These are phyloP conservation scores for Acholoe squamosa DNA, from an alignment of 2,888 invertebrate genomes.

Conservation along the genomic window DNA sequence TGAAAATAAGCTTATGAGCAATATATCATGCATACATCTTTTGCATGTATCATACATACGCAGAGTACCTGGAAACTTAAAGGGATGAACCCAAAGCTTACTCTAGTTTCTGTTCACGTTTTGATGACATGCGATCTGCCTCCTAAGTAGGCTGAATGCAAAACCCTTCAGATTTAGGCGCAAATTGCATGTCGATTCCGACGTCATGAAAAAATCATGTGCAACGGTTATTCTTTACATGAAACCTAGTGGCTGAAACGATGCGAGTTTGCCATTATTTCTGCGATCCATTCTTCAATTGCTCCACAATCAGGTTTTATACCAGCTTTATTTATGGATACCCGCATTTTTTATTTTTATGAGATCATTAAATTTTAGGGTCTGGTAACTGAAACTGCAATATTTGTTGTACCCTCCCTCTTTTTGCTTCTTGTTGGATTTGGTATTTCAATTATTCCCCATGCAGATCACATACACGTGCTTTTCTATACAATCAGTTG, in stretches of 20 bases:
- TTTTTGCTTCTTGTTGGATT: too few species aligned
- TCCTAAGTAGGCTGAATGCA: neutral
- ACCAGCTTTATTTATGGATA: neutral
- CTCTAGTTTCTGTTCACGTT: constrained; percentile 20
- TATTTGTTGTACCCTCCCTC: too few species aligned
- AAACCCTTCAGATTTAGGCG: neutral
- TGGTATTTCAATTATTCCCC: too few species aligned
- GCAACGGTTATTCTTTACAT: neutral
- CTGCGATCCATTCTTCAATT: neutral
- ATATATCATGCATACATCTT: too few species aligned
- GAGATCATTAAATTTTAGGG: too few species aligned
- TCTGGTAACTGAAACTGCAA: too few species aligned
- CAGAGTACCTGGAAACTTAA: too few species aligned
- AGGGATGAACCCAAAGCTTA: neutral
- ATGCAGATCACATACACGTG: too few species aligned
- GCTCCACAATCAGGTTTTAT: neutral
- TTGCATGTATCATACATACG: too few species aligned
- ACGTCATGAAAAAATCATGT: neutral
- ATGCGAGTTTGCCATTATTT: neutral
- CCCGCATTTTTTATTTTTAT: neutral
- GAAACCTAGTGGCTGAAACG: neutral
- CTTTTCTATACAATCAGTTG: too few species aligned
- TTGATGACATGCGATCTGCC: neutral
- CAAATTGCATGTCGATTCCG: neutral
- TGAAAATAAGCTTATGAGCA: too few species aligned